Conservation (phyloP, 2,113 vertebrate genomes). For the Myanophis thanlyinensis region DNA sequence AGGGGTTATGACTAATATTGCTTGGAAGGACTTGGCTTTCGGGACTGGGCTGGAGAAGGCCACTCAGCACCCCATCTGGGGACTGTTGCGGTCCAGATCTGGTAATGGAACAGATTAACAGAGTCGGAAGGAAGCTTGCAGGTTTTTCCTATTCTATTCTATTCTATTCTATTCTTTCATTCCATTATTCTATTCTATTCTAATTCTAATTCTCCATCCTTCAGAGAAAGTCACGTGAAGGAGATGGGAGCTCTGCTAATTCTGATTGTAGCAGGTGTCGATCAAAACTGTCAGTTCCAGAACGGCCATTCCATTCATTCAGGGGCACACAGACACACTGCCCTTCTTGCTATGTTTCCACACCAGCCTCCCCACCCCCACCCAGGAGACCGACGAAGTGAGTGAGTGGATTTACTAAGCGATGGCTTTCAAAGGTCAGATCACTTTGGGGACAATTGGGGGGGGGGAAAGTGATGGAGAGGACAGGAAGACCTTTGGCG, state of each 20-base stretch:
- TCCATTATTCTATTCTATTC: too few species aligned
- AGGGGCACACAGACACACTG: background rate
- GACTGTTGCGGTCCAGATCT: background rate
- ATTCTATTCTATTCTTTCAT: too few species aligned
- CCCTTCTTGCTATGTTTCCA: background rate
- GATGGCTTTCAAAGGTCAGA: conserved; percentile 4
- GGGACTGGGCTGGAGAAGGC: background rate
- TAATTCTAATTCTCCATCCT: background rate
- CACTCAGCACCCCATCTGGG: background rate
- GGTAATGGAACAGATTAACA: background rate
- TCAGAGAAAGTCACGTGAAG: background rate
- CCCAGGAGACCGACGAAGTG: background rate
- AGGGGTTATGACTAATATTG: background rate
- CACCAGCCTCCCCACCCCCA: too few species aligned
- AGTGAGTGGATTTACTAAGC: background rate
- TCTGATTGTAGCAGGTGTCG: background rate
- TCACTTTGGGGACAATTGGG: background rate
- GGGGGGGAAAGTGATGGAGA: background rate
- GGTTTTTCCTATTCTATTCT: background rate
- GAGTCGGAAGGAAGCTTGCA: background rate
- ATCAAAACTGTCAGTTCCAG: too few species aligned
- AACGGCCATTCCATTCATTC: background rate
- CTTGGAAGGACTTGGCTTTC: background rate
- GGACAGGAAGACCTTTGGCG: background rate
- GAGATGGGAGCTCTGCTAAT: background rate